Evolutionary conservation across 2,797 vertebrate species (phyloP).

Genomic region (Diplodus puntazzo): DNA sequence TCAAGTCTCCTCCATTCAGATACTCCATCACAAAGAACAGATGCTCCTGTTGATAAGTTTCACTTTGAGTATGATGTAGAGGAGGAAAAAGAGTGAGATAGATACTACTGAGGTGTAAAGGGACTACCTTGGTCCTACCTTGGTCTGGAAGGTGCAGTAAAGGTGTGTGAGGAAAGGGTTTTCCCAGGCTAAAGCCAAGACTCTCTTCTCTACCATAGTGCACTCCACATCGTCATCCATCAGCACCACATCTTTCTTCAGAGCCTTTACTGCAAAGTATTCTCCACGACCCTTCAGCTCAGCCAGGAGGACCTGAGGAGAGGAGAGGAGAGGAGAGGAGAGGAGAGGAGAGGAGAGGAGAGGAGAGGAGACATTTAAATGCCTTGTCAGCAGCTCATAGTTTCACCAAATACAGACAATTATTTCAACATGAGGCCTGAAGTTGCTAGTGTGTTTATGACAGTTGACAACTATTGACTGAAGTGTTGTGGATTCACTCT

Average conservation of each 20-base stretch:
- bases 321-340: not conserved
- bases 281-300: conserved; percentile 93
- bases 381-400: not conserved
- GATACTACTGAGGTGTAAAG: not conserved
- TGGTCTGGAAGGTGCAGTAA: conserved; percentile 96
- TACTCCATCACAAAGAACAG: conserved; percentile 99
- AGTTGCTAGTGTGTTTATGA: not conserved
- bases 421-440: not conserved
- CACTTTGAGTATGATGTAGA: conserved; percentile 18
- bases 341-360: not conserved
- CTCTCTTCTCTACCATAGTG: conserved; percentile 98
- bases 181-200: conserved; percentile 95
- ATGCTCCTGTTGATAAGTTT: conserved; percentile 89
- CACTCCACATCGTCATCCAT: conserved; percentile 99
- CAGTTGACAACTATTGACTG: conserved; percentile 1
- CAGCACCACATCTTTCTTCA: conserved; percentile 98
- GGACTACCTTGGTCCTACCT: conserved; percentile 94
- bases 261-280: conserved; percentile 95
- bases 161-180: conserved; percentile 98
- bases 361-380: not conserved
- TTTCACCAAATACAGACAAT: not conserved
- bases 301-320: conserved; percentile 91
- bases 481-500: not conserved
- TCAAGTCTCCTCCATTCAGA: conserved; percentile 96
- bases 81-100: not conserved